Conservation (phyloP, 2,888 invertebrate species). For the Fragum fragum region DNA sequence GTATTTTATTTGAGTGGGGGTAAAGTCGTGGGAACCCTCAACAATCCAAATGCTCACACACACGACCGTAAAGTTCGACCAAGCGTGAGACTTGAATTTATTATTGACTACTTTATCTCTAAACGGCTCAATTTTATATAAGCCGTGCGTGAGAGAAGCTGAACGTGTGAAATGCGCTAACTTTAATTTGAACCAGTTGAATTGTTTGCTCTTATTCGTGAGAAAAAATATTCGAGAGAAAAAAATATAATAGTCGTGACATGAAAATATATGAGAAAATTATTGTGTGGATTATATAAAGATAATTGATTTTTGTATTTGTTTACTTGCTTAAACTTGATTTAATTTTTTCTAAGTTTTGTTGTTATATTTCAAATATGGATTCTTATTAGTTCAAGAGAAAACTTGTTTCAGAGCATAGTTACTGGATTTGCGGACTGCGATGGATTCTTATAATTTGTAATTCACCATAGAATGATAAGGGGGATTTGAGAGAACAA, state of each 20-base stretch:
- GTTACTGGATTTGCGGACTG: too few relatives aligned
- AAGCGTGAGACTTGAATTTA: slow-evolving; percentile 28
- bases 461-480: not conserved
- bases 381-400: too few relatives aligned
- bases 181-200: not conserved
- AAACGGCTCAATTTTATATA: not conserved
- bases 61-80: not conserved
- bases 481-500: not conserved
- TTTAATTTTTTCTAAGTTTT: too few relatives aligned
- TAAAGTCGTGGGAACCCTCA: slow-evolving; percentile 24
- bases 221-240: not conserved
- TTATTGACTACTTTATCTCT: slow-evolving; percentile 1
- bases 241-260: not conserved
- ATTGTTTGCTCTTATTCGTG: not conserved
- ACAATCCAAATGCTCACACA: slow-evolving; percentile 23
- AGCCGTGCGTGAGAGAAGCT: slow-evolving; percentile 18
- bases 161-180: slow-evolving; percentile 10
- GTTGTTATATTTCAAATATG: too few relatives aligned
- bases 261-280: not conserved
- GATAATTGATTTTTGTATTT: too few relatives aligned
- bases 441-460: not conserved
- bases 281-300: too few relatives aligned
- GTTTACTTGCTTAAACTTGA: too few relatives aligned
- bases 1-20: slow-evolving; percentile 9
- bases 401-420: too few relatives aligned